phyloP scores from a whole-genome alignment of 2,113 vertebrate genomes.

The Oryzias javanicus region DNA sequence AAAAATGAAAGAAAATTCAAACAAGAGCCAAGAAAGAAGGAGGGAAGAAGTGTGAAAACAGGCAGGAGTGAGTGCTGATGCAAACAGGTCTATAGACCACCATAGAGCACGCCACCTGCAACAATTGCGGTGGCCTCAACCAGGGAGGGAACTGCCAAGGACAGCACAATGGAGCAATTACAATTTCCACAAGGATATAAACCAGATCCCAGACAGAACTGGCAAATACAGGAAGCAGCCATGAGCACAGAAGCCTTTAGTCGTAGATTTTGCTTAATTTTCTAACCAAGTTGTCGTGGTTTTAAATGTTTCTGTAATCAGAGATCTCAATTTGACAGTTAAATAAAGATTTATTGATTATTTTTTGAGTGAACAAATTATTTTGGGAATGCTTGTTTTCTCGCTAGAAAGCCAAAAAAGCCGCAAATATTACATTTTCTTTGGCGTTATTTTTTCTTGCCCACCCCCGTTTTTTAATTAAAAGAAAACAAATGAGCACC shows the following conservation, averaged over 20 bases:
- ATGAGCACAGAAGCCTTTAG: constrained; percentile 11
- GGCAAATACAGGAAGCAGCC: background rate
- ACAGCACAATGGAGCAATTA: constrained; percentile 11
- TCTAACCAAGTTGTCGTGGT: too few species aligned
- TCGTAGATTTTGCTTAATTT: too few species aligned
- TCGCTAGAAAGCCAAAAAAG: constrained; percentile 2
- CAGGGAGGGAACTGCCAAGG: constrained; percentile 31
- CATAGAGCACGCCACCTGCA: constrained; percentile 34
- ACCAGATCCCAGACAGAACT: constrained; percentile 9
- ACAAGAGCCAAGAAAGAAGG: constrained; percentile 17
- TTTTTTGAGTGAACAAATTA: background rate
- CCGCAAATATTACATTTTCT: constrained; percentile 38
- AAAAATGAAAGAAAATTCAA: constrained; percentile 16
- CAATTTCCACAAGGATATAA: constrained; percentile 14
- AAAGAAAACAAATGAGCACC: constrained; percentile 61
- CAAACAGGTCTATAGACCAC: constrained; percentile 41
- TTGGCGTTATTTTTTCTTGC: constrained; percentile 7
- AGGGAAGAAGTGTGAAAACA: constrained; percentile 30
- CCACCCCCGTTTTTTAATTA: constrained; percentile 55
- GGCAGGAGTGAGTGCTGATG: constrained; percentile 30
- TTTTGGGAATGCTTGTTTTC: too few species aligned
- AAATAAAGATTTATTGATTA: background rate
- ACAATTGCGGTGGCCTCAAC: constrained; percentile 53
- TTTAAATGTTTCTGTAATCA: too few species aligned
- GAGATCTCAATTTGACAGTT: constrained; percentile 9